These are phyloP conservation scores for Perccottus glenii DNA, from an alignment of 2,113 vertebrate genomes.

Conservation along the genomic window DNA sequence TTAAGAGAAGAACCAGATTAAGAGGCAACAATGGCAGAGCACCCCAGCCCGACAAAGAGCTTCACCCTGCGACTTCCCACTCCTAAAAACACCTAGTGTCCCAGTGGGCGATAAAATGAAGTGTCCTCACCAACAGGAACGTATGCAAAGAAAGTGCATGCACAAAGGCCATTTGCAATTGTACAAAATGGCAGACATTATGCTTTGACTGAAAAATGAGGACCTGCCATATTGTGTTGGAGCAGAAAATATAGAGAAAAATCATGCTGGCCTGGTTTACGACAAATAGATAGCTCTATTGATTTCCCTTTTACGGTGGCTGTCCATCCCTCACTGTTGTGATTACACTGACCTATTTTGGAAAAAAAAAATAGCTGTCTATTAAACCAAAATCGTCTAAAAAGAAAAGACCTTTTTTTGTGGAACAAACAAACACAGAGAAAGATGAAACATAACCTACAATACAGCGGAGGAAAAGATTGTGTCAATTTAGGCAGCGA, in stretches of 20 bases:
- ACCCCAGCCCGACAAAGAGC: slow-evolving; percentile 46
- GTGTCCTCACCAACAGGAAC: slow-evolving; percentile 56
- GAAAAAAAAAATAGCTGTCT: slow-evolving; percentile 67
- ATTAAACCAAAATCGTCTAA: slow-evolving; percentile 77
- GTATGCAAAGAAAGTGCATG: slow-evolving; percentile 74
- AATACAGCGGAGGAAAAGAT: slow-evolving; percentile 54
- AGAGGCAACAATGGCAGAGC: slow-evolving; percentile 70
- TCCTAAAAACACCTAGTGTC: slow-evolving; percentile 53
- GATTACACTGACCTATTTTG: slow-evolving; percentile 85
- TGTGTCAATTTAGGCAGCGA: slow-evolving; percentile 75
- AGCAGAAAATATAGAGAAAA: slow-evolving; percentile 78
- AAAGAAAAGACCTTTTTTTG: slow-evolving; percentile 77
- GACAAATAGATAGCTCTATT: slow-evolving; percentile 86
- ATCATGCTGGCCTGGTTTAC: slow-evolving; percentile 83
- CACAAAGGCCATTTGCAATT: slow-evolving; percentile 75
- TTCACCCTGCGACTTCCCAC: slow-evolving; percentile 46
- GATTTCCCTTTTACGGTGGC: slow-evolving; percentile 80
- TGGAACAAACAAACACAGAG: slow-evolving; percentile 78
- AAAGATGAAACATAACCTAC: slow-evolving; percentile 77
- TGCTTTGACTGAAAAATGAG: slow-evolving; percentile 76
- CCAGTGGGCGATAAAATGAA: slow-evolving; percentile 58
- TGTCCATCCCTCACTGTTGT: slow-evolving; percentile 80
- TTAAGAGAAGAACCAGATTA: slow-evolving; percentile 75
- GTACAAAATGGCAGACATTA: slow-evolving; percentile 75
- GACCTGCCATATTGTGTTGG: slow-evolving; percentile 73